These are phyloP conservation scores for Heliocidaris tuberculata DNA, from an alignment of 35 echinoderm and acorn worm species.

Conservation along the genomic window DNA sequence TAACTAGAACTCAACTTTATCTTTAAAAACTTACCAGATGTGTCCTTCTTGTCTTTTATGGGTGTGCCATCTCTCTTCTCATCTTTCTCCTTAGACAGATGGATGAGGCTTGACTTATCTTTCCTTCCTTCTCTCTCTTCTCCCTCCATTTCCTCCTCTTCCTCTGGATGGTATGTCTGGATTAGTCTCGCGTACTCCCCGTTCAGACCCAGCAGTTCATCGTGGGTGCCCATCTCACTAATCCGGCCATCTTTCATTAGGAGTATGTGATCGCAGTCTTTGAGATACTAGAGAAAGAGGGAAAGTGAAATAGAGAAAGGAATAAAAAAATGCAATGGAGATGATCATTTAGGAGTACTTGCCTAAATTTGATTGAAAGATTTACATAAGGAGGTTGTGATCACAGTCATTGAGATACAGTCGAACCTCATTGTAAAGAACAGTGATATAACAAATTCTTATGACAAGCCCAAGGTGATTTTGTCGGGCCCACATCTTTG, in stretches of 20 bases:
- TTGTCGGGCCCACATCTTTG: too few species aligned
- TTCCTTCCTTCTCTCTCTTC: background rate
- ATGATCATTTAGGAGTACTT: background rate
- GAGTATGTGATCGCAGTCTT: slow-evolving; percentile 81
- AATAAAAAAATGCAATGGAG: slow-evolving; percentile 6
- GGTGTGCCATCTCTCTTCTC: background rate
- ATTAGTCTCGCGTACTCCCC: slow-evolving; percentile 78
- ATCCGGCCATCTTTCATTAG: slow-evolving; percentile 77
- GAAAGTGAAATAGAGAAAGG: slow-evolving; percentile 17
- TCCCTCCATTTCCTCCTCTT: slow-evolving; percentile 62
- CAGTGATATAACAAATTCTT: too few species aligned
- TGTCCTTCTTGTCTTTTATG: background rate
- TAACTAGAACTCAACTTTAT: too few species aligned
- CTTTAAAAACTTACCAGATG: background rate
- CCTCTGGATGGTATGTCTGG: slow-evolving; percentile 72
- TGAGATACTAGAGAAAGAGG: slow-evolving; percentile 67
- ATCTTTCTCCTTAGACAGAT: background rate
- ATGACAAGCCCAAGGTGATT: too few species aligned
- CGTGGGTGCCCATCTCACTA: slow-evolving; percentile 75
- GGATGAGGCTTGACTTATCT: background rate
- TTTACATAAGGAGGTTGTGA: too few species aligned
- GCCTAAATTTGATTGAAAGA: too few species aligned
- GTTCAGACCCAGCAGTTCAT: slow-evolving; percentile 55
- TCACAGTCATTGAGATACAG: too few species aligned
- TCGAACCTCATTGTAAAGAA: too few species aligned